Percentiles rank a stretch among this genome's conserved stretches.
Conservation (phyloP, 2,888 invertebrate species). For the Cataglyphis rosenhaueri region DNA sequence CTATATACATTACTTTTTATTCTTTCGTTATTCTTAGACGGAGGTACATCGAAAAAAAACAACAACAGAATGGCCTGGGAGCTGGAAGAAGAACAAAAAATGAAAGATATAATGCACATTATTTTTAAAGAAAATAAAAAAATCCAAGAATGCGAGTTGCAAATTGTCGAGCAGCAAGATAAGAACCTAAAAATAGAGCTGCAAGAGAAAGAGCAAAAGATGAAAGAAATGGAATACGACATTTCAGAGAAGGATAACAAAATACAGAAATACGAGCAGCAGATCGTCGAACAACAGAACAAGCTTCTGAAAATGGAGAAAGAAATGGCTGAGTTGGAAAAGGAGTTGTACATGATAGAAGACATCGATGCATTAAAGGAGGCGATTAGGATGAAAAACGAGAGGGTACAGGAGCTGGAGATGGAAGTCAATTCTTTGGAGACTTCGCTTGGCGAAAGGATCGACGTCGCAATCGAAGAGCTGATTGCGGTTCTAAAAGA, state of each 20-base stretch:
- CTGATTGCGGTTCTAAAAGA: constrained; percentile 77
- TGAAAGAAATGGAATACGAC: constrained; percentile 77
- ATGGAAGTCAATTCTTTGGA: constrained; percentile 81
- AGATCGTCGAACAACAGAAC: constrained; percentile 76
- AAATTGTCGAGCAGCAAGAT: not conserved
- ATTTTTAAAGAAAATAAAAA: not conserved
- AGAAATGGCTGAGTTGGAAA: constrained; percentile 73
- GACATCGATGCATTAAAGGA: constrained; percentile 79
- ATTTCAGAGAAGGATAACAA: constrained; percentile 78
- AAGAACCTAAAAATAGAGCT: constrained; percentile 12
- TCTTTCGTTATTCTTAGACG: not conserved
- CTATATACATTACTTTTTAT: not conserved
- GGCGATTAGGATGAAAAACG: constrained; percentile 78
- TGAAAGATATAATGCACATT: not conserved
- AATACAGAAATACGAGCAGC: constrained; percentile 76
- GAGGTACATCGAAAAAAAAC: not conserved
- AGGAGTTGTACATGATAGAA: constrained; percentile 71
- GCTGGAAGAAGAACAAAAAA: not conserved
- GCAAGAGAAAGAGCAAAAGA: constrained; percentile 69
- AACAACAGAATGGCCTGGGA: not conserved
- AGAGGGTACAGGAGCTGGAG: constrained; percentile 77
- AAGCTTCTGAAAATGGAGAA: constrained; percentile 67
- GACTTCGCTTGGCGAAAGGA: constrained; percentile 78
- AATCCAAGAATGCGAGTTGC: not conserved
- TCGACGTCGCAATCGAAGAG: constrained; percentile 81